Percentiles rank a stretch among this genome's conserved stretches.
These are phyloP conservation scores for Saguinus imperator DNA, from an alignment of 2,113 vertebrate species.

Conservation along the genomic window DNA sequence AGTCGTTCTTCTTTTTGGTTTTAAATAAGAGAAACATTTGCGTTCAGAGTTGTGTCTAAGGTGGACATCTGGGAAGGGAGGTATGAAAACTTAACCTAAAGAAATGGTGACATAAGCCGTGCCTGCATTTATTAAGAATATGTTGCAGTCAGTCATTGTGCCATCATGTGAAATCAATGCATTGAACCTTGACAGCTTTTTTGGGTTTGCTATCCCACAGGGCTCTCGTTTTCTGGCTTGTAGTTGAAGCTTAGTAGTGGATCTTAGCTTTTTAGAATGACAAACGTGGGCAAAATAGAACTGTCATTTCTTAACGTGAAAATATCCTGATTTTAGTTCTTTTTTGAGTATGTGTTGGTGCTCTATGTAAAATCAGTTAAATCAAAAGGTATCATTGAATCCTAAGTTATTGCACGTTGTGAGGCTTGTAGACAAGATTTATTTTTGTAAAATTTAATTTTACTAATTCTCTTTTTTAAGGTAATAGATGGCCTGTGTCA, in stretches of 20 bases:
- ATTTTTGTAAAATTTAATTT: background rate
- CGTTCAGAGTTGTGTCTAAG: background rate
- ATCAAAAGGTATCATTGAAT: background rate
- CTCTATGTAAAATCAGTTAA: background rate
- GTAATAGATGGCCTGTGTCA: background rate
- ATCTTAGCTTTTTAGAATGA: background rate
- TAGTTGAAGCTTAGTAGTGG: background rate
- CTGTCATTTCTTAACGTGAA: background rate
- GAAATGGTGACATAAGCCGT: background rate
- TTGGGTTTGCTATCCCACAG: background rate
- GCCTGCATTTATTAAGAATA: background rate
- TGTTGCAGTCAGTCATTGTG: background rate
- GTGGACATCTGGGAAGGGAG: background rate
- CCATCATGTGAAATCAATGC: background rate
- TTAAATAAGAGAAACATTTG: background rate
- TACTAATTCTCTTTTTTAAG: background rate
- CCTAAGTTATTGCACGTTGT: background rate
- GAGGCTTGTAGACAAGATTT: background rate
- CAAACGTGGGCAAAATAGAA: background rate
- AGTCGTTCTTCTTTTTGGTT: background rate
- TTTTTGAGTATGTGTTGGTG: background rate
- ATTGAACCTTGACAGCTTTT: background rate
- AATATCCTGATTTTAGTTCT: background rate
- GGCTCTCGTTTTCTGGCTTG: background rate
- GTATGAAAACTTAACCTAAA: background rate